Base-by-base conservation (phyloP, 2,113 vertebrate species). In the Cepphus grylle region DNA sequence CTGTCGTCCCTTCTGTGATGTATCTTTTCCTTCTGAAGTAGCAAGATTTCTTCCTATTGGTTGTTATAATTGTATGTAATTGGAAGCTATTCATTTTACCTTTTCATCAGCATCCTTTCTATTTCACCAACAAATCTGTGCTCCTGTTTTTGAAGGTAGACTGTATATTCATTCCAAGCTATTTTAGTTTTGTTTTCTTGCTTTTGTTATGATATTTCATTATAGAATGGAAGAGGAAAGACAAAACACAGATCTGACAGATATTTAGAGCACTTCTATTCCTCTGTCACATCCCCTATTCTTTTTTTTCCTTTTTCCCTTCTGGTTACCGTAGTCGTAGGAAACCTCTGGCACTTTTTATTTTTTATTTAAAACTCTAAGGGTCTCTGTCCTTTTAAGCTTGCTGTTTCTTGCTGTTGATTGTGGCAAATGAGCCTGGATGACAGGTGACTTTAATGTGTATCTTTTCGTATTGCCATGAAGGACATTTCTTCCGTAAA, bases 81-180 rank as follows among this genome's bases (percentile, higher is more conserved):
- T 96, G 88, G 92, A 96, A 97, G 83, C 91, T 90, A 62, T 93
- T 93, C 30, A 91, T 93, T 90, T 88, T 91, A 97, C 90, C 90
- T 97, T 97, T 96, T 96, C 93, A 93, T 98, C 89, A 97, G 84
- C 92, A 76, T 96, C 94, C 89, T 96, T 97, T 97, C 93, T 96
- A 58, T 96, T 96, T 93, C 88, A 47, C 43, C 59, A 79, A 88
- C 30, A 86, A 90, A 59, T 77, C 78, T 89, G 61, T 85, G 71
- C 81, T 96, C 62, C 81, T 90, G 6, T 78, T 93, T 94, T 90
- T 97, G 84, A 94, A 93, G 88, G 67, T 95, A 94, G 94, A 84
- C 78, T 93, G 42, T 86, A 45, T 91, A 63, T 79, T 97, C 77
- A 83, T 97, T 92, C 87, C 71, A 93, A 95, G 96, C 95, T 97